These are phyloP conservation scores for Proteles cristata DNA, from an alignment of 2,113 vertebrate genomes.

Conservation along the genomic window DNA sequence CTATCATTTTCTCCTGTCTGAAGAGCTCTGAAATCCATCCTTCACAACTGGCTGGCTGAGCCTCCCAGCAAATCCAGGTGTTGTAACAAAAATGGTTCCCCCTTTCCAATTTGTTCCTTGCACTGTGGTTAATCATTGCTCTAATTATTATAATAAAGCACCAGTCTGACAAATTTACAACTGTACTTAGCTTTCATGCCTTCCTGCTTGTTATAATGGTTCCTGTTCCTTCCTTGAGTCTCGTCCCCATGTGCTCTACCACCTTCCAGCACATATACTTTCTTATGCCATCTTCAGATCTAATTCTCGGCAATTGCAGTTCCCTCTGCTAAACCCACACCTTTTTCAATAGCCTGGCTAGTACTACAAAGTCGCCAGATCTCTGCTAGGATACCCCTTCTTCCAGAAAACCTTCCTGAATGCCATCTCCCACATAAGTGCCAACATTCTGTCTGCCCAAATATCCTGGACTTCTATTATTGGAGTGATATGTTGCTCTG, in stretches of 20 bases:
- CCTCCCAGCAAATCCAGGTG: not conserved
- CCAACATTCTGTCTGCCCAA: not conserved
- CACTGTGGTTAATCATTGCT: not conserved
- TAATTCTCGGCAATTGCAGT: not conserved
- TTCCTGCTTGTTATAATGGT: not conserved
- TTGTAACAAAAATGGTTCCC: not conserved
- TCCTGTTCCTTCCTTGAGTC: not conserved
- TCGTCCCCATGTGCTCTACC: fast-evolving
- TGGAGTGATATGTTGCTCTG: not conserved
- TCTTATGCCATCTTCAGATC: not conserved
- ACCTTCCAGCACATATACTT: not conserved
- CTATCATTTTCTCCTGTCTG: not conserved
- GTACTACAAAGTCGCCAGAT: not conserved
- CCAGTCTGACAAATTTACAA: not conserved
- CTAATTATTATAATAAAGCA: not conserved
- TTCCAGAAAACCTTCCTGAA: not conserved
- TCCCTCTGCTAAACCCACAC: not conserved
- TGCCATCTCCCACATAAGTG: not conserved
- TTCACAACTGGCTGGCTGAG: not conserved
- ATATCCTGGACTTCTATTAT: not conserved
- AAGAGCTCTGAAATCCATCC: not conserved
- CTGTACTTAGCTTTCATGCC: fast-evolving
- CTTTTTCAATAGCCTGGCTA: not conserved
- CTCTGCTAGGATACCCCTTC: not conserved
- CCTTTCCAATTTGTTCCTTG: not conserved